Evolutionary conservation across 2,113 vertebrate species (phyloP), one percentile per base, ranked within the genome.

Genomic region (Corythornis cristatus): DNA sequence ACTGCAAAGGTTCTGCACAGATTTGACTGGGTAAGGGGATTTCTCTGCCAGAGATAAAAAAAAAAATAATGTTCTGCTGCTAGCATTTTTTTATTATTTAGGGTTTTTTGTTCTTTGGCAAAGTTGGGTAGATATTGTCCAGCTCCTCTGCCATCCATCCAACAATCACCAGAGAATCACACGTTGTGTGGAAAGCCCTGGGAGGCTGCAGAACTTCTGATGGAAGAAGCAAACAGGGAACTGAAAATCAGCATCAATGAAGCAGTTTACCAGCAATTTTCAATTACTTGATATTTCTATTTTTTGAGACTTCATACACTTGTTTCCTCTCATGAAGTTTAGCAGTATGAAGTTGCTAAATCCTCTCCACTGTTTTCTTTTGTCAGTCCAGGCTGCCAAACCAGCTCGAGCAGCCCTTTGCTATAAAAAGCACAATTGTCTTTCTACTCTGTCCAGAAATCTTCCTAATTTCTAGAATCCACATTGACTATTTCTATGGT

Each of bases 401-500:
- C 43, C 46, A 78, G 60, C 70, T 88, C 48, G 37, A 89, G 60
- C 26, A 65, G 61, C 43, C 26, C 83, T 81, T 42, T 29, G 28
- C 43, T 90, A 83, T 65, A 88, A 90, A 96, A 94, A 92, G 86
- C 81, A 84, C 73, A 86, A 90, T 83, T 93, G 83, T 60, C 83
- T 86, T 93, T 86, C 68, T 64, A 67, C n/a, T 67, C 57, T 80
- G 72, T 94, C 93, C 93, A 96, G 92, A 92, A 95, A 88, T 81
- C 93, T 90, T 94, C 88, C 82, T 95, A 62, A 95, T 95, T 94
- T 92, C 79, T 81, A 73, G 75, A 93, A 92, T 64, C 88, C 79
- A 86, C 64, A 56, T 6, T 64, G 85, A 80, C 29, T 64, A 95
- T 94, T 91, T 64, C 93, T 93, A 96, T 88, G 88, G 96, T 83